Base-by-base conservation (phyloP, 2,888 invertebrate species). In the Harpalus rufipes region DNA sequence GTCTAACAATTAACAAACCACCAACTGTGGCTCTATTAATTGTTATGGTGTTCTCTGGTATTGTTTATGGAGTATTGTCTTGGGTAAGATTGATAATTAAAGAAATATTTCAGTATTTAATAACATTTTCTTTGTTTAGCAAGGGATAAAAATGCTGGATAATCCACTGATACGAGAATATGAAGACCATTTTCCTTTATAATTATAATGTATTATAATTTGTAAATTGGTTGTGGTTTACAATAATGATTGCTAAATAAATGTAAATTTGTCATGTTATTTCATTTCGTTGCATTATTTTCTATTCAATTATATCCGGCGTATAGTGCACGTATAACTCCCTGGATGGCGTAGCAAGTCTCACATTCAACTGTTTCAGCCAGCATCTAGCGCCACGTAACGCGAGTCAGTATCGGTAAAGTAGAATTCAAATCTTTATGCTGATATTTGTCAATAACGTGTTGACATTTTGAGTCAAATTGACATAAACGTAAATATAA, bases 1-100 rank as follows among this genome's bases (percentile, higher is more conserved):
- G 84, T 56, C 65, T 84, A 14, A 84, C 84, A 16, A 84, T 84
- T 25, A 84, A 84, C 63, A 84, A 84, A 84, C 84, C 84, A n/a
- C 84, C 84, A 44, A 14, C 65, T 25, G 65, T 76, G 8, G n/a
- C 56, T 7, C 10, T 84, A 12, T 16, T 78, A 14, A 78, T 78
- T 21, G 51, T 78, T 18, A 18, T 78, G 8, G 25, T 84, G 51
- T 51, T 84, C 14, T 84, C 56, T n/a, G 78, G 78, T 7, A 56
- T 76, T 59, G 72, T 74, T 12, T 83, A 83, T 72, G 74, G 83
- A 21, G 83, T 84, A n/a, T 12, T 84, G 63, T 21, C 78, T 56
- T 84, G 84, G 84, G 84, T 84, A 84, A 78, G 84, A 16, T 32
- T 39, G 1, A 39, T 39, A 7, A 39, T 12, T 32, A 14, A 25